Base-by-base conservation (phyloP, 2,797 vertebrate species). In the Sebastes steindachneri region DNA sequence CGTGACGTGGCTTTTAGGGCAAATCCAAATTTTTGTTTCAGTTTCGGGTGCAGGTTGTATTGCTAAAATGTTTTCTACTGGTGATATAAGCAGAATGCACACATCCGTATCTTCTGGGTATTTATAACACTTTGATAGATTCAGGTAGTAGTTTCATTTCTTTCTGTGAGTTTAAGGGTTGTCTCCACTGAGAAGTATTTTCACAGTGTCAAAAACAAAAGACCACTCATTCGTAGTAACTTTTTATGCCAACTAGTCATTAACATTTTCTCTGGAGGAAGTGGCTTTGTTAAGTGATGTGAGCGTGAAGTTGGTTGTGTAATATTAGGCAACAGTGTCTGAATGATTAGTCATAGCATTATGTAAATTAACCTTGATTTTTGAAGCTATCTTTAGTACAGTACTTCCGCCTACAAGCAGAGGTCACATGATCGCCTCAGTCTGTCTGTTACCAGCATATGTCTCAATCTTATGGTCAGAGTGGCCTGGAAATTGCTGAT, bases 211-310 rank as follows among this genome's bases (percentile, higher is more conserved):
- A 35, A 25, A 81, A 73, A 63, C 17, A 53, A 15, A 79, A 71
- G 19, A 21, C 23, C 15, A 0, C n/a, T 73, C n/a, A 19, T 1
- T 70, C 55, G 75, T 9, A 29, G 35, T 37, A 53, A 67, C 12
- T 37, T 68, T 35, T 26, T 54, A 12, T 8, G 12, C n/a, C 5
- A 57, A 33, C 10, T 26, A 29, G 31, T 68, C 48, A 59, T 37
- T 29, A 4, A 41, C 6, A 53, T 48, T 54, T 76, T 68, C 7
- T 41, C 29, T n/a, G 2, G 35, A 79, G 73, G 77, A 88, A 70
- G 37, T 78, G 51, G 26, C n/a, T 79, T 73, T 64, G n/a, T 64
- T 69, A 17, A 48, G 2, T 29, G 29, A 72, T 48, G 35, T 28
- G 8, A 77, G 6, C 14, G 6, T 54, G 10, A 28, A 28, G 58